These are phyloP conservation scores for Netelia melanura DNA, from an alignment of 2,888 invertebrate species.

Conservation along the genomic window DNA sequence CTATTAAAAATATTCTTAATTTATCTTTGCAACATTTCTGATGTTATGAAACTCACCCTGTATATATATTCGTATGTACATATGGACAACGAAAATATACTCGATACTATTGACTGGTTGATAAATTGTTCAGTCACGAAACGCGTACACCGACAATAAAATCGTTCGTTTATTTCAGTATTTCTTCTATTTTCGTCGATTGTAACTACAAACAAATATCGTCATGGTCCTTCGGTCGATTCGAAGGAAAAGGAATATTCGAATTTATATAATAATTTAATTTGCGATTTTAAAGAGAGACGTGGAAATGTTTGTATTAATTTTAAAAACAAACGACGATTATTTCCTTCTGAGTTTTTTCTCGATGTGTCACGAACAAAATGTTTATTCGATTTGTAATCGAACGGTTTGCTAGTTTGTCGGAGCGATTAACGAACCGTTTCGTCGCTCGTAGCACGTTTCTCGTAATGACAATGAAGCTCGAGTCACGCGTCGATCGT, in stretches of 20 bases:
- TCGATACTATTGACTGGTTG: not conserved
- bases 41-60: too few relatives aligned
- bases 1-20: too few relatives aligned
- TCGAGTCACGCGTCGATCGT: conserved; percentile 57
- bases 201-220: conserved; percentile 10
- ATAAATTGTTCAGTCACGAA: conserved; percentile 24
- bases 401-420: conserved; percentile 37
- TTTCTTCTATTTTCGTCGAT: conserved; percentile 6
- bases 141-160: not conserved
- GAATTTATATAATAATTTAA: too few relatives aligned
- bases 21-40: too few relatives aligned
- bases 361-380: not conserved
- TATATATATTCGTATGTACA: too few relatives aligned
- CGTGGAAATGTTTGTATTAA: too few relatives aligned
- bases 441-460: conserved; percentile 69
- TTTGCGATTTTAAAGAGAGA: too few relatives aligned
- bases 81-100: not conserved
- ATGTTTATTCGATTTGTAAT: not conserved
- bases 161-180: conserved; percentile 16
- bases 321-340: too few relatives aligned
- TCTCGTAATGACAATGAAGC: conserved; percentile 70
- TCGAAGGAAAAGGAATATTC: not conserved
- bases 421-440: conserved; percentile 69
- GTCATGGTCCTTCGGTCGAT: not conserved
- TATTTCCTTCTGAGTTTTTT: too few relatives aligned